Evolutionary conservation across 2,797 vertebrate species (phyloP), one percentile per base, ranked within the genome.

Genomic region (Sebastes alutus): DNA sequence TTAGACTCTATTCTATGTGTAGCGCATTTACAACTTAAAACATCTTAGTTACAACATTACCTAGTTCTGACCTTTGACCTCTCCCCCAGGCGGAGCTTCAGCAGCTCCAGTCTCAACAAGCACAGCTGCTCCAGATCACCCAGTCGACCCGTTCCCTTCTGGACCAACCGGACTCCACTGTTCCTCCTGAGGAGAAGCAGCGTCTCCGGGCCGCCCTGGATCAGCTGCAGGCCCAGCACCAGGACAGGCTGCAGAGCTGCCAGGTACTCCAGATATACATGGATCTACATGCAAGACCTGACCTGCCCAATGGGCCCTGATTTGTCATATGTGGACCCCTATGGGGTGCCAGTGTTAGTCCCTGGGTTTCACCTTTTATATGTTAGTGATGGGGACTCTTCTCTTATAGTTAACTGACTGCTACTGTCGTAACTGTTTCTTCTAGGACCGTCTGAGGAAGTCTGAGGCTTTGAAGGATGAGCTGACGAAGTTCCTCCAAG

Each of bases 81-180:
- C 1, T 68, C 11, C 20, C 30, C 59, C 94, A 99, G 99, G 90
- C 82, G 0, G 96, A 91, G 90, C 96, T 99, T 66, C 96, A 97
- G 93, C 97, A 97, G 92, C 96, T 99, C 83, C 97, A 98, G 84
- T 93, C 96, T 55, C 97, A 98, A 82, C 98, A 99, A 89, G 96
- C 97, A 32, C 96, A 97, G 10, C 83, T 99, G 14, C 96, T 99
- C 70, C 93, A 98, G 87, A 95, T 97, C 67, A 94, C 96, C 0
- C 98, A 99, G 88, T 94, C 97, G 0, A 95, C 96, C 0, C 98
- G 97, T 77, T 94, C 97, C 0, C 96, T 99, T 46, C 93, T 99
- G 92, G 97, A 97, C 4, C 97, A 96, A 59, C 97, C 98, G 0
- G 94, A 98, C 88, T 96, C 91, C 16, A 94, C 94, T 3, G 95